phyloP scores from a whole-genome alignment of 2,113 vertebrate genomes.

The Nerophis lumbriciformis region DNA sequence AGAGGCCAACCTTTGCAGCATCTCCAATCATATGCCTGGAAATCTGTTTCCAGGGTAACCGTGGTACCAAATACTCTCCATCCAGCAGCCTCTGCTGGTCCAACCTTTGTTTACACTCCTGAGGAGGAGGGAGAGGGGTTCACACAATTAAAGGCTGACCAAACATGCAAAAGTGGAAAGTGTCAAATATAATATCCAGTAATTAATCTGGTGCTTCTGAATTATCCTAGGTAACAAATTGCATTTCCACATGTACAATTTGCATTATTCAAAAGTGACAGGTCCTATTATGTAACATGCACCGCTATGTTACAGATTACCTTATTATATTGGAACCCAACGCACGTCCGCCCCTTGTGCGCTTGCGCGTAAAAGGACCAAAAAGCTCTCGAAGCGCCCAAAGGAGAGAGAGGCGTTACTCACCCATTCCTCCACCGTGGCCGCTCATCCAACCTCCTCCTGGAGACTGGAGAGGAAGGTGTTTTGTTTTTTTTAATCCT shows the following conservation, averaged over 20 bases:
- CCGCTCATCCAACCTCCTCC: constrained; percentile 41
- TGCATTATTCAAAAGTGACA: constrained; percentile 18
- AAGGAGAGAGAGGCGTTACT: constrained; percentile 71
- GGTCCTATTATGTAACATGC: constrained; percentile 22
- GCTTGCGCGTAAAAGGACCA: constrained; percentile 77
- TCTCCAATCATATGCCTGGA: constrained; percentile 70
- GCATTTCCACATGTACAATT: too few species aligned
- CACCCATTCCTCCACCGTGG: constrained; percentile 61
- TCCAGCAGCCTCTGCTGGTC: constrained; percentile 55
- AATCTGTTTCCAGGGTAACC: constrained; percentile 81
- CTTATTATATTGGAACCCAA: constrained; percentile 52
- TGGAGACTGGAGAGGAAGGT: constrained; percentile 3
- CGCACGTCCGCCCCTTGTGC: constrained; percentile 69
- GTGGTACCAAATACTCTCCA: constrained; percentile 66
- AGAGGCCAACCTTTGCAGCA: constrained; percentile 68
- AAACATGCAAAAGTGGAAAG: not conserved
- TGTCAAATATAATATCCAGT: not conserved
- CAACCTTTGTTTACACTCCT: constrained; percentile 65
- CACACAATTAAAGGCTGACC: constrained; percentile 20
- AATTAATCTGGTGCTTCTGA: not conserved
- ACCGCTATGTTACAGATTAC: not conserved
- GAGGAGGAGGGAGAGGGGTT: constrained; percentile 22
- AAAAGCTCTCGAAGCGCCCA: constrained; percentile 85
- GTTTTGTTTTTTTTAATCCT: not conserved
- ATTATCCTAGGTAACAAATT: not conserved